Conservation (phyloP, 1,140 invertebrate species). For the Pseudomyrmex cubaensis region DNA sequence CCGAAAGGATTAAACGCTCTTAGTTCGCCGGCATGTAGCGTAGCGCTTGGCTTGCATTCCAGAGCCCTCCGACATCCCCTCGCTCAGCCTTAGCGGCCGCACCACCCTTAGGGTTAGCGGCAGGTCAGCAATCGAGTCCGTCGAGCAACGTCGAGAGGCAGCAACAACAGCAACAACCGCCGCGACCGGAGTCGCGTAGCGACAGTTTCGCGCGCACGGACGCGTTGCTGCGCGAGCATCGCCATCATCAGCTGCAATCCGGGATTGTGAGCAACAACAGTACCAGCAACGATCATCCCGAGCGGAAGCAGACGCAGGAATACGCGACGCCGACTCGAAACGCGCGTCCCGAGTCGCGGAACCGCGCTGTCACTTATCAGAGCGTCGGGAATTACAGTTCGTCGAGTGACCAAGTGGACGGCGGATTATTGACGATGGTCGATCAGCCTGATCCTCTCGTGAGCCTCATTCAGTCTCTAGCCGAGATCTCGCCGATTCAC, state of each 20-base stretch:
- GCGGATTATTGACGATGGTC: conserved; percentile 84
- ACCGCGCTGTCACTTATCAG: conserved; percentile 65
- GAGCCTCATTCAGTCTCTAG: conserved; percentile 83
- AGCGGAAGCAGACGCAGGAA: conserved; percentile 58
- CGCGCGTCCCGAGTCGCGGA: conserved; percentile 71
- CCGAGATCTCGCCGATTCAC: conserved; percentile 80
- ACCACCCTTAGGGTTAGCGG: conserved; percentile 74
- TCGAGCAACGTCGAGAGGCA: conserved; percentile 58
- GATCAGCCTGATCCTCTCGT: conserved; percentile 82
- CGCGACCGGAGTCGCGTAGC: conserved; percentile 80
- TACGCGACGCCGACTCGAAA: conserved; percentile 41
- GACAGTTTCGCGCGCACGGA: conserved; percentile 80
- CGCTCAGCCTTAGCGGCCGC: conserved; percentile 73
- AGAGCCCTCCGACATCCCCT: conserved; percentile 83
- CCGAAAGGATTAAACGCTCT: conserved; percentile 62
- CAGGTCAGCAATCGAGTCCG: conserved; percentile 59
- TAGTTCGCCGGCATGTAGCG: conserved; percentile 66
- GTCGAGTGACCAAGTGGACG: conserved; percentile 77
- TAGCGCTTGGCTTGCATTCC: conserved; percentile 82
- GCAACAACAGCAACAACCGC: conserved; percentile 71
- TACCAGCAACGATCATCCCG: conserved; percentile 32
- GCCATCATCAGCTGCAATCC: conserved; percentile 62
- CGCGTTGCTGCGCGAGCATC: conserved; percentile 77
- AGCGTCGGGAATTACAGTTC: conserved; percentile 64
- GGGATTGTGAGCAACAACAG: conserved; percentile 22